phyloP scores from a whole-genome alignment of 2,797 vertebrate genomes.

The Choloepus didactylus region DNA sequence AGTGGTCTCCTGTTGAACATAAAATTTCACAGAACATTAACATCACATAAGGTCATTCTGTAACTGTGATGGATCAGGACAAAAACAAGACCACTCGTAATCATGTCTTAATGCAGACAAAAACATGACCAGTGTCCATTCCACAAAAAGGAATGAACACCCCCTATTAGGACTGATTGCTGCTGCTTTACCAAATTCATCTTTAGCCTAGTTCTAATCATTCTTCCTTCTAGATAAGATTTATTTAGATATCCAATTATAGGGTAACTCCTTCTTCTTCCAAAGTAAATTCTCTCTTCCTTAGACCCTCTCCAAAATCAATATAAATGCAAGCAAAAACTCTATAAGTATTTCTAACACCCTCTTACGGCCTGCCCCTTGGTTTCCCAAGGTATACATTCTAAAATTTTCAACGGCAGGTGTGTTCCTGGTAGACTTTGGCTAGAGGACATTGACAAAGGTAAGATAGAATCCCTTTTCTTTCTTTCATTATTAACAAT shows the following conservation, averaged over 20 bases:
- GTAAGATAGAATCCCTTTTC: not conserved
- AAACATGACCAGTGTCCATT: not conserved
- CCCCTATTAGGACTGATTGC: not conserved
- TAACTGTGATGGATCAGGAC: not conserved
- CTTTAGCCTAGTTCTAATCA: not conserved
- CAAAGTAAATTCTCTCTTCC: not conserved
- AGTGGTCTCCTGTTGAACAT: not conserved
- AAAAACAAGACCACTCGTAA: not conserved
- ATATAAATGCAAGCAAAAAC: not conserved
- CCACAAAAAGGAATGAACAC: not conserved
- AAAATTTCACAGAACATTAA: not conserved
- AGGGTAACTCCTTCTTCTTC: not conserved
- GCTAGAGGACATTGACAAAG: not conserved
- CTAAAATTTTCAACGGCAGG: not conserved
- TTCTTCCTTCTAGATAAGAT: not conserved
- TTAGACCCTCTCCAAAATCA: not conserved
- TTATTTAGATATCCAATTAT: not conserved
- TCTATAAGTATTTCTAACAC: not conserved
- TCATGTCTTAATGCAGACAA: not conserved
- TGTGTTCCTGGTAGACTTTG: not conserved
- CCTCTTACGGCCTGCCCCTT: not conserved
- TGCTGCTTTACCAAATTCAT: not conserved
- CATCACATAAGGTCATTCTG: not conserved
- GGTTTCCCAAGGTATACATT: not conserved
- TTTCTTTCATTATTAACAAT: not conserved